phyloP scores from a whole-genome alignment of 2,113 vertebrate species.

The Hemiprocne comata region DNA sequence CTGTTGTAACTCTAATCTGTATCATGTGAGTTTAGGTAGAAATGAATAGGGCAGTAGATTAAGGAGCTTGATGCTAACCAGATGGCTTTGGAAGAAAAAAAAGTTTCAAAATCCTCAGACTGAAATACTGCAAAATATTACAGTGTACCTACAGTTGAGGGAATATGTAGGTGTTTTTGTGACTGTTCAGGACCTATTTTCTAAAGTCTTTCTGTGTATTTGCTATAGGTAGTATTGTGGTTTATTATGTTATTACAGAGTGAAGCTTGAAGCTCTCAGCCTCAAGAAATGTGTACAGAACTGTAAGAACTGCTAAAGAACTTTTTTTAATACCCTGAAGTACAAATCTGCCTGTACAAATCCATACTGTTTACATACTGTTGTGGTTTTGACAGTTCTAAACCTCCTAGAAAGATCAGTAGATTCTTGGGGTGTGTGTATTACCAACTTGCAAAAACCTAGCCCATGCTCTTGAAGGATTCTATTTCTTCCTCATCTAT shows the following conservation, averaged over 20 bases:
- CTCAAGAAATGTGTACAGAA: too few relatives aligned
- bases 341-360: not conserved
- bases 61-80: not conserved
- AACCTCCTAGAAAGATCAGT: not conserved
- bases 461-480: not conserved
- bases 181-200: not conserved
- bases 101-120: not conserved
- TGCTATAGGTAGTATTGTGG: not conserved
- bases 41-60: not conserved
- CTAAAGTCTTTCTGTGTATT: not conserved
- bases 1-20: not conserved
- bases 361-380: accelerated
- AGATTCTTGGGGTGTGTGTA: not conserved
- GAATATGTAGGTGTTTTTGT: accelerated
- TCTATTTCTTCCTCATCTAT: not conserved
- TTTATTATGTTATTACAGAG: not conserved
- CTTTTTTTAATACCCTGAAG: not conserved
- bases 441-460: not conserved
- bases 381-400: not conserved
- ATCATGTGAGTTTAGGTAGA: not conserved
- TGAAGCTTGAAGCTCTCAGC: not conserved
- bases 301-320: too few relatives aligned
- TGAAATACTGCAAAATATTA: not conserved
- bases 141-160: not conserved
- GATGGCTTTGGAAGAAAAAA: not conserved